Evolutionary conservation across 1,140 invertebrate species (phyloP).

Genomic region (Papilio polyxenes): DNA sequence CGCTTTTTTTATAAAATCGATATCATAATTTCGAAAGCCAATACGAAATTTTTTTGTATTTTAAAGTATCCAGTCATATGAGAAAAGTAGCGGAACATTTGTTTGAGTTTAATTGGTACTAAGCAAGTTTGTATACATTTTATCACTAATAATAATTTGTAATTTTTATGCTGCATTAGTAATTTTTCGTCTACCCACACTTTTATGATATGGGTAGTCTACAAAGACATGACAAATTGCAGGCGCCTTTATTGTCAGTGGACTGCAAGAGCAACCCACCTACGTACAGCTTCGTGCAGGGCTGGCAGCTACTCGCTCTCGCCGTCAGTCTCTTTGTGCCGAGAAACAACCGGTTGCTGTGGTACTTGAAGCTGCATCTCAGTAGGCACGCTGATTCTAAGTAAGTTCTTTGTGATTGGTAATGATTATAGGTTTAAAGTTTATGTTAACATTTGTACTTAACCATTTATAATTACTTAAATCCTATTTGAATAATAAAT

Average conservation of each 20-base stretch:
- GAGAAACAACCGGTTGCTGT: conserved; percentile 93
- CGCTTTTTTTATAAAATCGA: neutral
- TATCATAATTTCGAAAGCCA: conserved; percentile 48
- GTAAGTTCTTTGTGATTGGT: conserved; percentile 79
- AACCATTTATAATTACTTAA: no score
- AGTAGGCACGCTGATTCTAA: conserved; percentile 94
- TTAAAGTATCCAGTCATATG: conserved; percentile 47
- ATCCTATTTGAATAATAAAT: no score
- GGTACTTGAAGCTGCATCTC: conserved; percentile 96
- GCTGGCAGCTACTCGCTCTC: conserved; percentile 95
- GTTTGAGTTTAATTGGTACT: conserved; percentile 4
- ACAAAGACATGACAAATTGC: conserved; percentile 48
- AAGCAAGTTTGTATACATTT: neutral
- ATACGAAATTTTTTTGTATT: conserved; percentile 40
- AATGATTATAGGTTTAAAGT: neutral
- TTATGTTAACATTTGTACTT: no score
- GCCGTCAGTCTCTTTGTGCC: conserved; percentile 96
- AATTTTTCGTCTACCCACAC: neutral
- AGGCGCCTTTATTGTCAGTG: conserved; percentile 83
- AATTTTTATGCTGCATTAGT: no score
- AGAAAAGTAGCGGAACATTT: conserved; percentile 53
- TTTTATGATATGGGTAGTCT: neutral
- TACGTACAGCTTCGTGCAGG: conserved; percentile 94
- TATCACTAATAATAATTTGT: no score
- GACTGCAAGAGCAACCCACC: conserved; percentile 93